Evolutionary conservation across 2,888 invertebrate genomes (phyloP).

Genomic region (Molorchus minor): DNA sequence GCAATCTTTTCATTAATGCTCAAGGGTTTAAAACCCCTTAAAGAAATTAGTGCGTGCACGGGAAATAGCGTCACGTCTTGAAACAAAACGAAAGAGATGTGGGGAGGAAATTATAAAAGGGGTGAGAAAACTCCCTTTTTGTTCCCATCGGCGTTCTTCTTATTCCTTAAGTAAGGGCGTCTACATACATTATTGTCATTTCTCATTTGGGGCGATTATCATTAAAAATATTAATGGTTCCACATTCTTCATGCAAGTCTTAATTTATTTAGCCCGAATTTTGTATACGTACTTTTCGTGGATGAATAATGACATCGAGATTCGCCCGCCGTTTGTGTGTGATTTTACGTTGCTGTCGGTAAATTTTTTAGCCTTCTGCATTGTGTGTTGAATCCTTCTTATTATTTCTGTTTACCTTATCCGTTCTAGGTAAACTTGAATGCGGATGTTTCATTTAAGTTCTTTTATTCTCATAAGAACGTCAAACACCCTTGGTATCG

Average conservation of each 20-base stretch:
- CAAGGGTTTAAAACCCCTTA: constrained; percentile 56
- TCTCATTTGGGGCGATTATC: constrained; percentile 62
- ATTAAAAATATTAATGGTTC: constrained; percentile 64
- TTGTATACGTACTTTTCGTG: constrained; percentile 56
- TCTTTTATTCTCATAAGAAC: not conserved
- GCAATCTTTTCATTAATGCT: constrained; percentile 56
- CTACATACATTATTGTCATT: constrained; percentile 63
- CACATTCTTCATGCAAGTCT: constrained; percentile 62
- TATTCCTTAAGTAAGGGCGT: constrained; percentile 53
- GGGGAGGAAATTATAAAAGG: constrained; percentile 49
- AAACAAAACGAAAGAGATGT: constrained; percentile 61
- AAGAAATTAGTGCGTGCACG: constrained; percentile 61
- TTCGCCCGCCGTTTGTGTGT: constrained; percentile 48
- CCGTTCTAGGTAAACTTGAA: constrained; percentile 1
- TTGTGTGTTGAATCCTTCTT: constrained; percentile 38
- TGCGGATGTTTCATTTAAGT: not conserved
- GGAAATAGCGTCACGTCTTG: constrained; percentile 56
- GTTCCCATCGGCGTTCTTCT: constrained; percentile 50
- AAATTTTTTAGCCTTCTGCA: constrained; percentile 33
- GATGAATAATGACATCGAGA: constrained; percentile 53
- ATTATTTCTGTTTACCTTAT: constrained; percentile 24
- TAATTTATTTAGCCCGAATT: constrained; percentile 61
- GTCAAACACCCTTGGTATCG: not conserved
- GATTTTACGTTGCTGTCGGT: constrained; percentile 49
- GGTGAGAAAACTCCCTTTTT: constrained; percentile 51